phyloP scores from a whole-genome alignment of 2,113 vertebrate genomes.

The Solea solea region DNA sequence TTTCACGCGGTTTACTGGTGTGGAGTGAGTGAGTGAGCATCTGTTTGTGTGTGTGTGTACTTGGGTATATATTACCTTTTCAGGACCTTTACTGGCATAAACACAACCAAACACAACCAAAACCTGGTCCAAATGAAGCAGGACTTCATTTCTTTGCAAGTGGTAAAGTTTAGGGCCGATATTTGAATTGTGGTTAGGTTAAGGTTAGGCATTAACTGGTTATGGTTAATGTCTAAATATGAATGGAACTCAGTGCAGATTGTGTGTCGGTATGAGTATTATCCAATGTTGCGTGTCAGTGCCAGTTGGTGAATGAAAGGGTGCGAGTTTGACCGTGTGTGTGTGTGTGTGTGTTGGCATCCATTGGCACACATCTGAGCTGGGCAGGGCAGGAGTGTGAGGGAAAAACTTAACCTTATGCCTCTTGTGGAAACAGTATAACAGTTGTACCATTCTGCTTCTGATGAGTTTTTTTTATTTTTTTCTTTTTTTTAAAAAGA shows the following conservation, averaged over 20 bases:
- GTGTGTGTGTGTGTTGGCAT: constrained; percentile 11
- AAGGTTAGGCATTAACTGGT: too few species aligned
- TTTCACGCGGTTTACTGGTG: constrained; percentile 56
- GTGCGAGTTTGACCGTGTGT: constrained; percentile 6
- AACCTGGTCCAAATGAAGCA: too few species aligned
- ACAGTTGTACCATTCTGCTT: constrained; percentile 37
- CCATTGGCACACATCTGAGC: constrained; percentile 36
- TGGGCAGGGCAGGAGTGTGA: constrained; percentile 47
- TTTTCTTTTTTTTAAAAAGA: constrained; percentile 3
- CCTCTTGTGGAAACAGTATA: constrained; percentile 35
- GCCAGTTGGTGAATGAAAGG: constrained; percentile 41
- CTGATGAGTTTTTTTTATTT: constrained; percentile 2
- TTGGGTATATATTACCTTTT: constrained; percentile 6
- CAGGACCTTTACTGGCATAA: too few species aligned
- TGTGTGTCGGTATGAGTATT: constrained; percentile 7
- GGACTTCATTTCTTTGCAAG: too few species aligned
- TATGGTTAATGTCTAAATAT: too few species aligned
- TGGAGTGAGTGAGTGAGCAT: constrained; percentile 3
- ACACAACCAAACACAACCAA: too few species aligned
- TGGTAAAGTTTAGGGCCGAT: too few species aligned
- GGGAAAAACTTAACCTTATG: constrained; percentile 57
- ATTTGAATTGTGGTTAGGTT: too few species aligned
- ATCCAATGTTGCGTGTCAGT: constrained; percentile 15
- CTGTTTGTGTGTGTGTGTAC: constrained; percentile 9
- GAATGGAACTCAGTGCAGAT: too few species aligned